These are phyloP conservation scores for Phenacoccus solenopsis DNA, from an alignment of 1,140 invertebrate genomes.

Conservation along the genomic window DNA sequence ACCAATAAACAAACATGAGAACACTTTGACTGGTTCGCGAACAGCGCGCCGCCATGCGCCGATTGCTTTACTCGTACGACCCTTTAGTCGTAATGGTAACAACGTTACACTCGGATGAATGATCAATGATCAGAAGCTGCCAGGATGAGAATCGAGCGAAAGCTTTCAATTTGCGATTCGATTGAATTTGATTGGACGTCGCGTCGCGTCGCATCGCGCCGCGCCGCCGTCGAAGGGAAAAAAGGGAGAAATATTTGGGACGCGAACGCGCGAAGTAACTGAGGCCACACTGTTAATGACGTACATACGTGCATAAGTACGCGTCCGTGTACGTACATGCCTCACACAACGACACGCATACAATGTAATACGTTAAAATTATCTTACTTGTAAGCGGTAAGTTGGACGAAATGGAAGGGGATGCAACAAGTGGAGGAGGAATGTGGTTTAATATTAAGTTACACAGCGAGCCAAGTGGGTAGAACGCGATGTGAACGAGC, in stretches of 20 bases:
- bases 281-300: background rate
- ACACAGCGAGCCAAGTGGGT: background rate
- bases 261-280: background rate
- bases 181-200: too few relatives aligned
- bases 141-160: too few relatives aligned
- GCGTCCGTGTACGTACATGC: background rate
- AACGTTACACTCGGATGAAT: too few relatives aligned
- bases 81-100: too few relatives aligned
- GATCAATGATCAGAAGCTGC: too few relatives aligned
- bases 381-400: background rate
- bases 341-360: background rate
- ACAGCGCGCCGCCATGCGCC: too few relatives aligned
- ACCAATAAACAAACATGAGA: too few relatives aligned
- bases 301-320: background rate
- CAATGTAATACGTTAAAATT: slow-evolving; percentile 10
- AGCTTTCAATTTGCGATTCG: too few relatives aligned
- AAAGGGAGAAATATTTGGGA: background rate
- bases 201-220: too few relatives aligned
- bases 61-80: too few relatives aligned
- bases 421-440: slow-evolving; percentile 16
- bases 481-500: background rate
- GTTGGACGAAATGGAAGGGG: slow-evolving; percentile 9
- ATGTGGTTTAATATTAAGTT: slow-evolving; percentile 14
- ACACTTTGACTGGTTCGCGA: too few relatives aligned
- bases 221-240: background rate